Percentiles rank a stretch among this genome's conserved stretches.
phyloP scores from a whole-genome alignment of 2,797 vertebrate genomes.

The Sebastiscus tertius region DNA sequence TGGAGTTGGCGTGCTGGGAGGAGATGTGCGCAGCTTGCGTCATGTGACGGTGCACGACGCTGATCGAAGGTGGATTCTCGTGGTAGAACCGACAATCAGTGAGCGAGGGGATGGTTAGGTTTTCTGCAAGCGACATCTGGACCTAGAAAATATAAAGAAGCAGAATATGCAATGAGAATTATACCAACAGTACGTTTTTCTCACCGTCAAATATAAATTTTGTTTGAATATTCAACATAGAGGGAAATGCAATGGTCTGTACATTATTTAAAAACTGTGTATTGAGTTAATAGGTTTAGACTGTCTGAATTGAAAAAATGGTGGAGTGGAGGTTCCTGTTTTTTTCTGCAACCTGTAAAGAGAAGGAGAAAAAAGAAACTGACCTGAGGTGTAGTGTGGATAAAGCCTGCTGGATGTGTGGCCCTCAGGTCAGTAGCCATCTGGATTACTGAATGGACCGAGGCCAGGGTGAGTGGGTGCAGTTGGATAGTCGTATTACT shows the following conservation, averaged over 20 bases:
- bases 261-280: neutral
- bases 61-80: constrained; percentile 74
- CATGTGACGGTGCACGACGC: constrained; percentile 72
- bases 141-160: constrained; percentile 51
- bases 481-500: constrained; percentile 55
- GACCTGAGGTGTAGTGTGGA: constrained; percentile 69
- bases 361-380: neutral
- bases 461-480: constrained; percentile 58
- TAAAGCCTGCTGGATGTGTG: constrained; percentile 63
- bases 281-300: neutral
- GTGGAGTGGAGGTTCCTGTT: neutral
- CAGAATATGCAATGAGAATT: neutral
- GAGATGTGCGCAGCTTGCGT: constrained; percentile 61
- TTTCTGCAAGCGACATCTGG: constrained; percentile 69
- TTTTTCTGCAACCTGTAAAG: neutral
- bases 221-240: neutral
- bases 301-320: neutral
- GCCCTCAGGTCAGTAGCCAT: constrained; percentile 67
- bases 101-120: constrained; percentile 66
- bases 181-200: neutral
- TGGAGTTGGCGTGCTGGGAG: constrained; percentile 65
- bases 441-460: constrained; percentile 71
- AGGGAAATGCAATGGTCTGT: neutral
- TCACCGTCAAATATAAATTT: neutral
- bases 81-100: constrained; percentile 80